phyloP scores from a whole-genome alignment of 2,113 vertebrate species.

The Geococcyx californianus region DNA sequence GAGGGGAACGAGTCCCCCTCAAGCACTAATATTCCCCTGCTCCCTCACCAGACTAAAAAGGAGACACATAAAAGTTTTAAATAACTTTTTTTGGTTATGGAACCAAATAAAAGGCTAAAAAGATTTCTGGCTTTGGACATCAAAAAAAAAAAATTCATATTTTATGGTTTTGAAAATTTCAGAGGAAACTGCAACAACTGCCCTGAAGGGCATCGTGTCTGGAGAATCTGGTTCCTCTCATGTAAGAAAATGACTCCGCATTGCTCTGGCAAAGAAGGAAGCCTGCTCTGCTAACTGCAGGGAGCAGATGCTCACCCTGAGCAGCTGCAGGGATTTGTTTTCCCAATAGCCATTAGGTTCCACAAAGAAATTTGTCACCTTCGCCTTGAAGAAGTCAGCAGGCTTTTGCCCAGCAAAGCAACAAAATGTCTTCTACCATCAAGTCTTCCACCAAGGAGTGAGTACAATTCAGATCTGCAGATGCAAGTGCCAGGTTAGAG shows the following conservation, averaged over 20 bases:
- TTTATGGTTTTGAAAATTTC: neutral
- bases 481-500: no score
- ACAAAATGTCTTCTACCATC: neutral
- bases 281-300: neutral
- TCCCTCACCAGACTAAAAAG: neutral
- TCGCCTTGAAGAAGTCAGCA: neutral
- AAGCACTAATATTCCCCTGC: neutral
- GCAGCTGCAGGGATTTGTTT: neutral
- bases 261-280: neutral
- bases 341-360: neutral
- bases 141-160: neutral
- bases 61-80: neutral
- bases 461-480: neutral
- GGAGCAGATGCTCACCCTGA: rapidly evolving
- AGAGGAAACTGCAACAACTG: neutral
- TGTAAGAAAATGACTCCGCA: rapidly evolving
- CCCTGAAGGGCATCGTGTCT: rapidly evolving
- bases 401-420: neutral
- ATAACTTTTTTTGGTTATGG: neutral
- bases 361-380: neutral
- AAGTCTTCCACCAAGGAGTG: neutral
- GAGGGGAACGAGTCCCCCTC: neutral
- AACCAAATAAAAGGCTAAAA: neutral
- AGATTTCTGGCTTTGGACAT: neutral
- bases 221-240: neutral